A percentile compares a stretch with the other conserved stretches of the same genome.
Conservation (phyloP, 2,888 invertebrate species). For the Hyles lineata region DNA sequence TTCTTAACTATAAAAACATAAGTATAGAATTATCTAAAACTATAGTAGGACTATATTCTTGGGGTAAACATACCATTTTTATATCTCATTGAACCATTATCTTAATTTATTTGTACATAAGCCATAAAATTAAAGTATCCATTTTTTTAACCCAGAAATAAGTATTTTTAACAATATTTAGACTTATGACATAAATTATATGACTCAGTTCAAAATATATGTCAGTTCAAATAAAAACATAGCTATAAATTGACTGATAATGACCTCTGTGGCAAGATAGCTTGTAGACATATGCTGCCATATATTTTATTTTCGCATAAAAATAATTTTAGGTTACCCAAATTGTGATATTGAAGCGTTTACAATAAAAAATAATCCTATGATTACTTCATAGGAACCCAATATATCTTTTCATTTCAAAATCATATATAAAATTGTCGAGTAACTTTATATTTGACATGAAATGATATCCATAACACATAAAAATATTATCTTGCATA, state of each 20-base stretch:
- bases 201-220: too few relatives aligned
- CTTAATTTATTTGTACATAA: not conserved
- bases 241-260: not conserved
- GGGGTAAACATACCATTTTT: not conserved
- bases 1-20: slow-evolving; percentile 7
- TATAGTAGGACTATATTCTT: not conserved
- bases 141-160: not conserved
- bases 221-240: not conserved
- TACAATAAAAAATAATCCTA: not conserved
- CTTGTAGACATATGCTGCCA: not conserved
- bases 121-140: not conserved
- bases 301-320: not conserved
- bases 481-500: not conserved
- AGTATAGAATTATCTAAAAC: slow-evolving; percentile 1
- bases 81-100: not conserved
- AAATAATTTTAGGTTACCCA: not conserved
- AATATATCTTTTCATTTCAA: not conserved
- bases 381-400: not conserved
- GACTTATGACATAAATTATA: not conserved
- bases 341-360: not conserved
- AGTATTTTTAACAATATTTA: not conserved
- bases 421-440: not conserved
- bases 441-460: not conserved
- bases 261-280: not conserved
- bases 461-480: not conserved